These are phyloP conservation scores for Kryptopterus vitreolus DNA, from an alignment of 2,797 vertebrate genomes.

Conservation along the genomic window DNA sequence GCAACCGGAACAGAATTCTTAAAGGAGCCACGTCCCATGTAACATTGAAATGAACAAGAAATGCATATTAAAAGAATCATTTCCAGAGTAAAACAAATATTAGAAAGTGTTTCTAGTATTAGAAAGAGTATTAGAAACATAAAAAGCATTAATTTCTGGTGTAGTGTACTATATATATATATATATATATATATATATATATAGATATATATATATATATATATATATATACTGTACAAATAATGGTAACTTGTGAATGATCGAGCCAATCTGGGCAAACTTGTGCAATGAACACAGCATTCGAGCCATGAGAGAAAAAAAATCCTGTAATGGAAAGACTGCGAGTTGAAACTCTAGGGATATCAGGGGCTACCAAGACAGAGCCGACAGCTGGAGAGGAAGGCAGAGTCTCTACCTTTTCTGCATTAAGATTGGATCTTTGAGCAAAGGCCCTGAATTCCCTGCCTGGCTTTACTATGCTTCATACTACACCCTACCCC, in stretches of 20 bases:
- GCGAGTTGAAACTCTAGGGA: neutral
- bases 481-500: neutral
- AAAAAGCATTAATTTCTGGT: too few species aligned
- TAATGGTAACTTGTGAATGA: neutral
- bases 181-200: too few species aligned
- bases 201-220: too few species aligned
- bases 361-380: neutral
- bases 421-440: neutral
- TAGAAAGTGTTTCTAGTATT: too few species aligned
- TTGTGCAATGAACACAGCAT: neutral
- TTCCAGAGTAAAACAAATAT: too few species aligned
- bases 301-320: neutral
- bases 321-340: neutral
- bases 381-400: neutral
- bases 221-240: neutral
- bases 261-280: neutral
- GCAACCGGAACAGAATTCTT: too few species aligned
- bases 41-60: too few species aligned
- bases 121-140: too few species aligned
- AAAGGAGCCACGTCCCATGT: too few species aligned
- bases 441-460: neutral
- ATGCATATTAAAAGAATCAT: too few species aligned
- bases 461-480: neutral
- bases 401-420: neutral
- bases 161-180: too few species aligned